Evolutionary conservation across 2,888 invertebrate species (phyloP).

Genomic region (Gerris lacustris): DNA sequence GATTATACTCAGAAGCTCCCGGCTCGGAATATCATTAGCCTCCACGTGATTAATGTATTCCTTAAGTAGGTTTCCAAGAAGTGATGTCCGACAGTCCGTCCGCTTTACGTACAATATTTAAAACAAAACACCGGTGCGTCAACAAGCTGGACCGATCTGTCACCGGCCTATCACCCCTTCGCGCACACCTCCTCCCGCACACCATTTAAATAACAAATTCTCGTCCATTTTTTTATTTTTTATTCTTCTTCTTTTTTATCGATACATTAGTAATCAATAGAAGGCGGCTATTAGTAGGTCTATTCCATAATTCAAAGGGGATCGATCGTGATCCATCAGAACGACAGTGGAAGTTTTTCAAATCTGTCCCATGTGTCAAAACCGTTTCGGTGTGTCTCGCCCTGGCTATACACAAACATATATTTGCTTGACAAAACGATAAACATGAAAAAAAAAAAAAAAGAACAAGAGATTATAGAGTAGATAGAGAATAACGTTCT

Average conservation of each 20-base stretch:
- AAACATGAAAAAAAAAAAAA: no score
- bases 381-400: no score
- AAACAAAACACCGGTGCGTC: background rate
- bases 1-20: background rate
- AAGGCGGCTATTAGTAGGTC: background rate
- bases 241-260: background rate
- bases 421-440: no score
- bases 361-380: background rate
- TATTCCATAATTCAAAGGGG: background rate
- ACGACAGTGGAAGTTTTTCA: background rate
- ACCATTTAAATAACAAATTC: background rate
- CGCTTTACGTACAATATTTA: background rate
- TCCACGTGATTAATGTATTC: background rate
- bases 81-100: background rate
- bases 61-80: constrained; percentile 1
- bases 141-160: background rate
- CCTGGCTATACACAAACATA: no score
- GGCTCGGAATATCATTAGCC: background rate
- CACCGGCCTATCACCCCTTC: background rate
- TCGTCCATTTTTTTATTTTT: background rate
- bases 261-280: constrained; percentile 2
- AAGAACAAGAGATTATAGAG: no score
- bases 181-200: background rate
- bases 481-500: no score
- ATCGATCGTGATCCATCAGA: background rate